Evolutionary conservation across 1,140 invertebrate species (phyloP).

Genomic region (Nasonia vitripennis): DNA sequence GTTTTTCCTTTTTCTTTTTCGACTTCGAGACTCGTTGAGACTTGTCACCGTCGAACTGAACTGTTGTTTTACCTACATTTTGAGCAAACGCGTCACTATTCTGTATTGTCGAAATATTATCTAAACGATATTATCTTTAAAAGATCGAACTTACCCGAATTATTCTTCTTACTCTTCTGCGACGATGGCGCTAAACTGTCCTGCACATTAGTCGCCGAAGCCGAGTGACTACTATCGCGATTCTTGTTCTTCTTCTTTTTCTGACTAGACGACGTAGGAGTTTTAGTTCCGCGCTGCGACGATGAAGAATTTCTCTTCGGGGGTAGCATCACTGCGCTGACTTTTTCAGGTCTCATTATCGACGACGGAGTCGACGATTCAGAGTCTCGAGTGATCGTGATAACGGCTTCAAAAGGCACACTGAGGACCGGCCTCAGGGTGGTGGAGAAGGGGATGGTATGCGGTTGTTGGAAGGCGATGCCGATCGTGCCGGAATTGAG

Average conservation of each 20-base stretch:
- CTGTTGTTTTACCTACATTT: conserved; percentile 17
- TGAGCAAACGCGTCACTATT: neutral
- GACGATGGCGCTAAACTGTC: neutral
- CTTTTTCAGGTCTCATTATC: neutral
- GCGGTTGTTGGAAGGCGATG: conserved; percentile 8
- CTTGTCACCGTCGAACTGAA: neutral
- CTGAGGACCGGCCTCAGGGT: conserved; percentile 58
- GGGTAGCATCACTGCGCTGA: neutral
- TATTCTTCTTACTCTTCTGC: neutral
- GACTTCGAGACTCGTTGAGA: neutral
- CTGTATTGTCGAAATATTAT: neutral
- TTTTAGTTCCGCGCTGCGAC: conserved; percentile 19
- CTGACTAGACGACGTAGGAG: neutral
- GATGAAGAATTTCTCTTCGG: neutral
- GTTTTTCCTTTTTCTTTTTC: conserved; percentile 34
- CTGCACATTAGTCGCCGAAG: neutral
- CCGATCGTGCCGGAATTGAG: neutral
- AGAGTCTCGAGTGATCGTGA: conserved; percentile 61
- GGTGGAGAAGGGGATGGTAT: neutral
- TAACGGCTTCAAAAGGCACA: conserved; percentile 68
- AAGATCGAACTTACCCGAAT: neutral
- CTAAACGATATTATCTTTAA: neutral
- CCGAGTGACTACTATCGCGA: conserved; percentile 31
- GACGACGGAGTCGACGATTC: neutral
- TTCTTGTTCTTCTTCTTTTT: conserved; percentile 20